Percentiles rank a stretch among this genome's conserved stretches.
phyloP scores from a whole-genome alignment of 1,140 invertebrate species.

The Danaus plexippus region DNA sequence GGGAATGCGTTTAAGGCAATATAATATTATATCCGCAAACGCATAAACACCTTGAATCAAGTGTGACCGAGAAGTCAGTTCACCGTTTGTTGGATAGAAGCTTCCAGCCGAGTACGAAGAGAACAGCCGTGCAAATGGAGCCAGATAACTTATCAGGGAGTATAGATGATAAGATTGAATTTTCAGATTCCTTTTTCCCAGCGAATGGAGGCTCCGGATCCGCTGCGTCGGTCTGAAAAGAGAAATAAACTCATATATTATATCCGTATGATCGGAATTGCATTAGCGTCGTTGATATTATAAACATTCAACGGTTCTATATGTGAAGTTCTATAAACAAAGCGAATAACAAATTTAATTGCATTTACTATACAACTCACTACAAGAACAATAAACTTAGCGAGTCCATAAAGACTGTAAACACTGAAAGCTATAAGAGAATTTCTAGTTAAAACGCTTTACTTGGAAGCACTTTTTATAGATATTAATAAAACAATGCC shows the following conservation, averaged over 20 bases:
- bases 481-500: slow-evolving; percentile 69
- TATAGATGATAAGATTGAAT: slow-evolving; percentile 53
- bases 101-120: slow-evolving; percentile 67
- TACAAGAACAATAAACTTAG: slow-evolving; percentile 50
- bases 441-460: slow-evolving; percentile 42
- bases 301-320: no score
- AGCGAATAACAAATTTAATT: slow-evolving; percentile 15
- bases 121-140: slow-evolving; percentile 62
- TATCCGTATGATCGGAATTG: background rate
- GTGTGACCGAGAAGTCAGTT: slow-evolving; percentile 22
- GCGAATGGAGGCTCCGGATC: slow-evolving; percentile 21
- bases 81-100: slow-evolving; percentile 63
- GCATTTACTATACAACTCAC: slow-evolving; percentile 11
- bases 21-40: no score
- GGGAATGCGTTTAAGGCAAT: no score
- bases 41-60: no score
- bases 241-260: slow-evolving; percentile 8
- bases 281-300: no score
- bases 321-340: slow-evolving; percentile 5
- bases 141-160: slow-evolving; percentile 60
- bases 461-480: slow-evolving; percentile 65
- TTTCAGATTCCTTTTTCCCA: slow-evolving; percentile 33
- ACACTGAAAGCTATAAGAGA: slow-evolving; percentile 48
- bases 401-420: slow-evolving; percentile 49
- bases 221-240: slow-evolving; percentile 56